Evolutionary conservation across 2,888 invertebrate species (phyloP).

Genomic region (Lithophane semibrunnea): DNA sequence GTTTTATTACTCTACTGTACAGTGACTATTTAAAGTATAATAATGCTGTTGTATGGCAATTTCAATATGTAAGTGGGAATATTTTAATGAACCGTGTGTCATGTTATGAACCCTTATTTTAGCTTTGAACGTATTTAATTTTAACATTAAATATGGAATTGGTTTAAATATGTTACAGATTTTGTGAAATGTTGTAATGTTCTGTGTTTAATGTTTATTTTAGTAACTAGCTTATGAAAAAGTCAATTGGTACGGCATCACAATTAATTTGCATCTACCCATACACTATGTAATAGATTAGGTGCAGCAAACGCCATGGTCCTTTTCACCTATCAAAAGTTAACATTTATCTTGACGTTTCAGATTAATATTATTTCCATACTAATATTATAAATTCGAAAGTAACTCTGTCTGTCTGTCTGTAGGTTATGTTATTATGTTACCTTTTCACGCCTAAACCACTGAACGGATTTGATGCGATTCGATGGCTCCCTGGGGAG

Average conservation of each 20-base stretch:
- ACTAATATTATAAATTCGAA: too few species aligned
- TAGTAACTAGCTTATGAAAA: neutral
- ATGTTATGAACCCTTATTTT: constrained; percentile 22
- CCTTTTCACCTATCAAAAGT: neutral
- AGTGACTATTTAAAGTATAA: constrained; percentile 8
- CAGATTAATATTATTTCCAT: neutral
- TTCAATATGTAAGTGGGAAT: constrained; percentile 32
- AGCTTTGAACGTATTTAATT: constrained; percentile 12
- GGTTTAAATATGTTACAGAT: constrained; percentile 19
- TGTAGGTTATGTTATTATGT: too few species aligned
- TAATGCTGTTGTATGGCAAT: constrained; percentile 19
- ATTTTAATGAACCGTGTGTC: constrained; percentile 47
- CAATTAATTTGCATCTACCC: neutral
- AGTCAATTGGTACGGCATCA: neutral
- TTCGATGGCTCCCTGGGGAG: too few species aligned
- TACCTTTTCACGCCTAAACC: too few species aligned
- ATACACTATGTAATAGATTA: neutral
- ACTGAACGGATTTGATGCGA: too few species aligned
- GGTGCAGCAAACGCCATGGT: neutral
- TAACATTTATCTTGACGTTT: neutral
- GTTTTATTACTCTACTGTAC: constrained; percentile 14
- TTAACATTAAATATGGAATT: constrained; percentile 17
- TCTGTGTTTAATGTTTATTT: constrained; percentile 13
- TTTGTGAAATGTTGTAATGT: constrained; percentile 4
- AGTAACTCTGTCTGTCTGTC: too few species aligned